A percentile compares a stretch with the other conserved stretches of the same genome.
Evolutionary conservation across 1,140 invertebrate species (phyloP).

Genomic region (Sogatella furcifera): DNA sequence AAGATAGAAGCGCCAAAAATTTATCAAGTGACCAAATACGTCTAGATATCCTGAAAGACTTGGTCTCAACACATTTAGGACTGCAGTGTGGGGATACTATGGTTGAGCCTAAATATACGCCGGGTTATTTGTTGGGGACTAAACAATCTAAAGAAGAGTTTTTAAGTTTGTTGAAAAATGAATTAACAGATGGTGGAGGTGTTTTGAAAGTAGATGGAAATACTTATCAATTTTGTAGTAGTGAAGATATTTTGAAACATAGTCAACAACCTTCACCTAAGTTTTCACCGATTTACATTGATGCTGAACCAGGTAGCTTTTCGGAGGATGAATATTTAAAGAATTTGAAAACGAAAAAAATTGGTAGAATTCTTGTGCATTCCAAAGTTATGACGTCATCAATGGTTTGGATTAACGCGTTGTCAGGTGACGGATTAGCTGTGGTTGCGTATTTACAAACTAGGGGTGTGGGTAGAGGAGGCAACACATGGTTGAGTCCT

Average conservation of each 20-base stretch:
- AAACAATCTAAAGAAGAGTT: conserved; percentile 21
- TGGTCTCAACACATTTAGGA: conserved; percentile 55
- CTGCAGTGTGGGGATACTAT: conserved; percentile 45
- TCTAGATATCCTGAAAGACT: conserved; percentile 64
- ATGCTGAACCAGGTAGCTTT: too few species aligned
- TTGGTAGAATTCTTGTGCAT: conserved; percentile 78
- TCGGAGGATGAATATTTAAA: conserved; percentile 29
- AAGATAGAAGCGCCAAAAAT: too few species aligned
- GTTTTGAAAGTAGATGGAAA: too few species aligned
- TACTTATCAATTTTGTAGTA: too few species aligned
- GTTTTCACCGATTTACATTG: too few species aligned
- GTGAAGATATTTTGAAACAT: too few species aligned
- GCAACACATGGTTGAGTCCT: conserved; percentile 84
- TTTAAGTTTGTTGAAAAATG: too few species aligned
- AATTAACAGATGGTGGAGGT: too few species aligned
- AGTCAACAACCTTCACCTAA: too few species aligned
- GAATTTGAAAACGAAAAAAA: conserved; percentile 57
- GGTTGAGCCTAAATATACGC: conserved; percentile 36
- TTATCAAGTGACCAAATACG: conserved; percentile 45
- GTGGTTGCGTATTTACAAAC: conserved; percentile 71
- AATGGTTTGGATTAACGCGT: conserved; percentile 53
- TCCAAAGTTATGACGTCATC: conserved; percentile 67
- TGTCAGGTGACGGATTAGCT: conserved; percentile 59
- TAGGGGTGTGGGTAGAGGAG: conserved; percentile 60
- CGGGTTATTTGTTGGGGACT: conserved; percentile 62